Percentiles rank a stretch among this genome's conserved stretches.
phyloP scores from a whole-genome alignment of 2,113 vertebrate genomes.

The Cochlearius cochlearius region DNA sequence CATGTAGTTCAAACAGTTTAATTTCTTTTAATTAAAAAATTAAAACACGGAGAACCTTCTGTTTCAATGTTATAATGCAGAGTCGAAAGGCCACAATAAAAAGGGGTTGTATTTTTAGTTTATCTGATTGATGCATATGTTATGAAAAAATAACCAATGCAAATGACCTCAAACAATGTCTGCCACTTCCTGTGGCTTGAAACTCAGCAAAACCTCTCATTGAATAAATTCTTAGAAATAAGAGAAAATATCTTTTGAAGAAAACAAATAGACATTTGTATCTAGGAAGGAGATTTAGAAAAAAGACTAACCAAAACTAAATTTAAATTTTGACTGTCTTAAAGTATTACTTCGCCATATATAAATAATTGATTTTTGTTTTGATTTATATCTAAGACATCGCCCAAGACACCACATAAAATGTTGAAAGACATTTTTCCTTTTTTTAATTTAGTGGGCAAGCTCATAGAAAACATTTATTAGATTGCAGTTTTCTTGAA shows the following conservation, averaged over 20 bases:
- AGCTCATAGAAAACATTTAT: background rate
- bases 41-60: background rate
- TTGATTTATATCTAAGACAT: background rate
- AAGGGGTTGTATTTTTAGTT: background rate
- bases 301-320: background rate
- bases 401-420: background rate
- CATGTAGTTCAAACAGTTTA: background rate
- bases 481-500: slow-evolving; percentile 19
- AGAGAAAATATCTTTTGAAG: background rate
- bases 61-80: background rate
- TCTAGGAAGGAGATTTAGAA: background rate
- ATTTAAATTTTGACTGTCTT: background rate
- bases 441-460: slow-evolving; percentile 1
- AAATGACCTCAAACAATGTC: background rate
- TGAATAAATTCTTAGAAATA: background rate
- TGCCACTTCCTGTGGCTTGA: background rate
- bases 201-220: background rate
- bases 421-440: background rate
- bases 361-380: background rate
- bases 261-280: background rate
- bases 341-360: background rate
- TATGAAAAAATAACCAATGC: background rate
- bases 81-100: background rate
- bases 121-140: background rate
- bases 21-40: background rate